These are phyloP conservation scores for Helicorthomorpha holstii DNA, from an alignment of 1,140 invertebrate genomes.

Conservation along the genomic window DNA sequence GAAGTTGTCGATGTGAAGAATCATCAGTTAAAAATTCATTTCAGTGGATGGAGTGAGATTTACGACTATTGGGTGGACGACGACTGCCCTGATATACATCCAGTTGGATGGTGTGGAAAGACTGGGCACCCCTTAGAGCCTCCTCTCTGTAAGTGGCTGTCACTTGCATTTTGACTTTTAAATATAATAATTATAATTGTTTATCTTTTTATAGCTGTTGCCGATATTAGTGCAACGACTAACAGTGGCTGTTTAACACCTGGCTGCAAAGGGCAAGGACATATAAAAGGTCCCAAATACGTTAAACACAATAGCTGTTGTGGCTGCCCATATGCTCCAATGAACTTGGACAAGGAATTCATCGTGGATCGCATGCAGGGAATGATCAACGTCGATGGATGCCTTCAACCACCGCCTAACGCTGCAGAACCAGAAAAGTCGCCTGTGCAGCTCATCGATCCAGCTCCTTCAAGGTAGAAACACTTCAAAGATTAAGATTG, in stretches of 20 bases:
- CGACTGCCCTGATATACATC: slow-evolving; percentile 77
- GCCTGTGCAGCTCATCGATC: too few species aligned
- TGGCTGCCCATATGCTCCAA: slow-evolving; percentile 64
- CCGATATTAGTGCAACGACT: not conserved
- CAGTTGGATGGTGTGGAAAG: slow-evolving; percentile 72
- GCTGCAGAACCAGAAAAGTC: too few species aligned
- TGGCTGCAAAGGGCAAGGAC: slow-evolving; percentile 62
- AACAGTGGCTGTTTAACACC: slow-evolving; percentile 43
- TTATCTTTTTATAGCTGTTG: not conserved
- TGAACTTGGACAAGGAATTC: slow-evolving; percentile 44
- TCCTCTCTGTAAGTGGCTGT: slow-evolving; percentile 34
- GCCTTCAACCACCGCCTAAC: too few species aligned
- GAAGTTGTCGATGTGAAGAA: slow-evolving; percentile 50
- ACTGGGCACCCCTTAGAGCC: slow-evolving; percentile 71
- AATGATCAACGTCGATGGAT: slow-evolving; percentile 4
- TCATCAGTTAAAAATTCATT: slow-evolving; percentile 50
- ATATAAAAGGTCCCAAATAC: slow-evolving; percentile 53
- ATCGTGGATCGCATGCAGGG: slow-evolving; percentile 23
- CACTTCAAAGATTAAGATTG: too few species aligned
- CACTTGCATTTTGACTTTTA: too few species aligned
- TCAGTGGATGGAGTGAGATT: slow-evolving; percentile 75
- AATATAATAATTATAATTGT: too few species aligned
- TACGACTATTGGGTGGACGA: slow-evolving; percentile 82
- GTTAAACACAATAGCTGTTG: slow-evolving; percentile 49
- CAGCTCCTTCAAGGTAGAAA: too few species aligned